Percentiles rank a stretch among this genome's conserved stretches.
Conservation (phyloP, 2,888 invertebrate species). For the Sesia apiformis region DNA sequence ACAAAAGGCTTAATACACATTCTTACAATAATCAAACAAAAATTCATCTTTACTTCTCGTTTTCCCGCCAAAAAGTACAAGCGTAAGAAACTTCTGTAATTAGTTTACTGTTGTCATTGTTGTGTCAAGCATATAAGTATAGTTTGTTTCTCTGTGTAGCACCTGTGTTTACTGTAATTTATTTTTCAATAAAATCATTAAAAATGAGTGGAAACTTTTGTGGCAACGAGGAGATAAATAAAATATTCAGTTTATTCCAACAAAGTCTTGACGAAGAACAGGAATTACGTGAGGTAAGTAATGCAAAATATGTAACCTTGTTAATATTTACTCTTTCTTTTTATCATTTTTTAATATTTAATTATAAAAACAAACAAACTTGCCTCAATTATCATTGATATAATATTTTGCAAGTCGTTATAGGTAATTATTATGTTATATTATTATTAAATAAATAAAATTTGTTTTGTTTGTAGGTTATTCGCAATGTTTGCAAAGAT, state of each 20-base stretch:
- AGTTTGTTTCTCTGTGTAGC: too few relatives aligned
- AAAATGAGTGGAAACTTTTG: conserved; percentile 2
- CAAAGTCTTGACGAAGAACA: conserved; percentile 85
- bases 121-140: too few relatives aligned
- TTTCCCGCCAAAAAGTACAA: too few relatives aligned
- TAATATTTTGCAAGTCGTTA: not conserved
- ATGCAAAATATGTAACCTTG: not conserved
- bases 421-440: not conserved
- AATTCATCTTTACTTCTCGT: too few relatives aligned
- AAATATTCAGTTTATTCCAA: conserved; percentile 85
- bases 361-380: not conserved
- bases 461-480: conserved; percentile 64
- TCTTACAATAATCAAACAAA: too few relatives aligned
- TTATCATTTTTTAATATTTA: not conserved
- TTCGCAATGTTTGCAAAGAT: conserved; percentile 80
- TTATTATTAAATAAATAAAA: conserved; percentile 7
- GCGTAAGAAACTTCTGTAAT: too few relatives aligned
- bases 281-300: conserved; percentile 82
- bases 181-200: too few relatives aligned
- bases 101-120: too few relatives aligned
- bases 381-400: not conserved
- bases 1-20: too few relatives aligned
- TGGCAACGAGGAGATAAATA: conserved; percentile 59
- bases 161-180: too few relatives aligned
- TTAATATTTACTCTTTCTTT: not conserved